phyloP scores from a whole-genome alignment of 2,113 vertebrate genomes.

The Dromiciops gliroides region DNA sequence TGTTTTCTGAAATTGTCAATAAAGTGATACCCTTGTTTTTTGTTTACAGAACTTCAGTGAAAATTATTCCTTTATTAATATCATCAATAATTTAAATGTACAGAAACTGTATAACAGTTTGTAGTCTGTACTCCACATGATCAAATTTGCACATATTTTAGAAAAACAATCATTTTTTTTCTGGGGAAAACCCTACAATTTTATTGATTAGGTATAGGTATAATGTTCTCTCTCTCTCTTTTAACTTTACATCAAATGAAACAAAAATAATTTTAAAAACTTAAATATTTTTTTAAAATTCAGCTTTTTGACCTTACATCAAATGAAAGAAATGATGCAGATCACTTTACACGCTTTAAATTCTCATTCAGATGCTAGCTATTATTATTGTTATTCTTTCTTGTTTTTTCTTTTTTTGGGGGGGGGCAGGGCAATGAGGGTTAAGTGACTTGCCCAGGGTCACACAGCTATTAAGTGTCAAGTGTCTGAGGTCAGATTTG shows the following conservation, averaged over 20 bases:
- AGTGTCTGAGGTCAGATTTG: no score
- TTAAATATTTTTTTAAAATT: not conserved
- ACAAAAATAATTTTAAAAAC: not conserved
- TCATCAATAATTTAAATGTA: conserved; percentile 42
- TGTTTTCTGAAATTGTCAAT: not conserved
- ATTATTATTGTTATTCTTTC: not conserved
- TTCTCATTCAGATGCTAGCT: not conserved
- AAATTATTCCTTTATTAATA: conserved; percentile 44
- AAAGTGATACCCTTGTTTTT: not conserved
- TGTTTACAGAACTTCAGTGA: not conserved
- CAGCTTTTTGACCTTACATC: not conserved
- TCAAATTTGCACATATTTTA: not conserved
- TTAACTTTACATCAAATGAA: not conserved
- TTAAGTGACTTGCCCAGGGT: no score
- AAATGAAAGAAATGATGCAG: not conserved
- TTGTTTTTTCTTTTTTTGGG: no score
- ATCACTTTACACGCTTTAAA: not conserved
- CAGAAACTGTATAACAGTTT: not conserved
- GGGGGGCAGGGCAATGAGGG: no score
- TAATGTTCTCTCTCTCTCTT: not conserved
- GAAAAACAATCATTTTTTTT: no score
- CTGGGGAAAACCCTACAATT: not conserved
- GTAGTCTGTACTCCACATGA: conserved; percentile 29
- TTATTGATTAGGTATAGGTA: not conserved
- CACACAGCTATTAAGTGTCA: no score